Evolutionary conservation across 1,140 invertebrate genomes (phyloP), one percentile per base, ranked within the genome.

Genomic region (Drosophila navojoa): DNA sequence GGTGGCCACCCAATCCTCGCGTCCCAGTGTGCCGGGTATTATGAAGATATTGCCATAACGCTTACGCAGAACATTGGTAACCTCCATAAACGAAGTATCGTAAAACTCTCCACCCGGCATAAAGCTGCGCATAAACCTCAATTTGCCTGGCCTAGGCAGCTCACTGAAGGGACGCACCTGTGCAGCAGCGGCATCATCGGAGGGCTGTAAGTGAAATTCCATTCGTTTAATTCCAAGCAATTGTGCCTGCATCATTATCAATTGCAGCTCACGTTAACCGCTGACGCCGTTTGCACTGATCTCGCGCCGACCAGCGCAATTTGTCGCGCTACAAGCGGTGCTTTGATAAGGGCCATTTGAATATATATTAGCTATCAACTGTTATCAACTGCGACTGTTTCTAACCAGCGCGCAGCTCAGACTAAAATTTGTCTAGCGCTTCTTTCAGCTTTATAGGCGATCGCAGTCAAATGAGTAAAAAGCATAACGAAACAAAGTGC

Each of bases 11-110:
- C 40, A 63, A 44, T 91, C 90, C 16, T 40, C 50, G 22, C 90
- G 81, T 4, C 84, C 90, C 67, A 91, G 85, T 11, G 74, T 45
- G n/a, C 82, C 84, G 0, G 89, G 84, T 53, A 91, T 54, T 13
- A 84, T 55, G 11, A 72, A 91, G 6, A 85, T 29, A 49, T 89
- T 84, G 1, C 89, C 89, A 60, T 85, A 81, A 0, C 73, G 71
- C 7, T 77, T 52, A 1, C 86, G 54, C 81, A 86, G 74, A 0
- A 5, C 15, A 9, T 54, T 5, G 0, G 50, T 35, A n/a, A 73
- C 86, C 0, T 90, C 79, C 52, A 58, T 40, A 1, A 89, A 6
- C 0, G 86, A 90, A 0, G 29, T 47, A 15, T 90, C 29, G 6
- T 67, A 19, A 25, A 80, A 90, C 10, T 85, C 73, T 0, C 84